These are phyloP conservation scores for Acanthurus tractus DNA, from an alignment of 2,797 vertebrate species.

Conservation along the genomic window DNA sequence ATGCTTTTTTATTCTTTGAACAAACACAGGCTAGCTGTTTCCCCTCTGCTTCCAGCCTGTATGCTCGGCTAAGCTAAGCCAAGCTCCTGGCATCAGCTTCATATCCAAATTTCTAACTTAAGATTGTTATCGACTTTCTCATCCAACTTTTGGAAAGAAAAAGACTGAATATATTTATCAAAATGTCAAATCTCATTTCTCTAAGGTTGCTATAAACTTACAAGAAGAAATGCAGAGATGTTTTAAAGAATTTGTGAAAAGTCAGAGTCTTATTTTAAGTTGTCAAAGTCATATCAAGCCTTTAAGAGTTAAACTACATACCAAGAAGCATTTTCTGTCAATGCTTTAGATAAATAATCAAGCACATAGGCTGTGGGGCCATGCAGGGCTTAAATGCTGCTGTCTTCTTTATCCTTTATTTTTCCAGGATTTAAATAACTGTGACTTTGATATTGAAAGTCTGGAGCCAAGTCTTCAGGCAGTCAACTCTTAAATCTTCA, in stretches of 20 bases:
- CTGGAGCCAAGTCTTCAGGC: neutral
- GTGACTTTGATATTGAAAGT: neutral
- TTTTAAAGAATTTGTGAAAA: neutral
- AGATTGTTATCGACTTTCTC: neutral
- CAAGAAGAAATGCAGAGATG: neutral
- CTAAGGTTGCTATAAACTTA: neutral
- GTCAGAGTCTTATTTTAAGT: neutral
- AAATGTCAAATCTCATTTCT: neutral
- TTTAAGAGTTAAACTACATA: neutral
- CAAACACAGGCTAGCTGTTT: neutral
- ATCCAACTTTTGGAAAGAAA: conserved; percentile 3
- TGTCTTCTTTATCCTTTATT: conserved; percentile 6
- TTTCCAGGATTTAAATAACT: neutral
- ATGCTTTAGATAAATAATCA: neutral
- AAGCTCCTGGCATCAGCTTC: neutral
- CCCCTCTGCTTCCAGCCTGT: neutral
- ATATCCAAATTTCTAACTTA: neutral
- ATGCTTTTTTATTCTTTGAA: too few species aligned
- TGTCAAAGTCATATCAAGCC: neutral
- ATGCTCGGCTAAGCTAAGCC: neutral
- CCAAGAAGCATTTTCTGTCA: neutral
- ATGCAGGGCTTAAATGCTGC: neutral
- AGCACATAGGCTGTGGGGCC: neutral
- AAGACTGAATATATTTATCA: neutral
- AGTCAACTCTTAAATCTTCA: too few species aligned